Conservation (phyloP, 2,797 vertebrate species). For the Phoxinus dragarum region DNA sequence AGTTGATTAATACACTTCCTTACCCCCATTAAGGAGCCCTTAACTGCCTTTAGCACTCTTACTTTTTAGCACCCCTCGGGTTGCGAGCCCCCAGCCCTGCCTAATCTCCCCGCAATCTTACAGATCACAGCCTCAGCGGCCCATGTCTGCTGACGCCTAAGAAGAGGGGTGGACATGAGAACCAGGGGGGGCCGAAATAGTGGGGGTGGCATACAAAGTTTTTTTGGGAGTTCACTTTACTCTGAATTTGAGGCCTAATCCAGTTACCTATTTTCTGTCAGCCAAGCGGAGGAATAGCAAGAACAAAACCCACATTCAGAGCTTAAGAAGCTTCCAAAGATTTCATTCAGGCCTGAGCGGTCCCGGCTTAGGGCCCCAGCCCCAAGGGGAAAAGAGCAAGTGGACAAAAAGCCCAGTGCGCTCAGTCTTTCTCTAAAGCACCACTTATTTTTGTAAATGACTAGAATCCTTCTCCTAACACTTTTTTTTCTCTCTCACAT, state of each 20-base stretch:
- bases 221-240: slow-evolving; percentile 85
- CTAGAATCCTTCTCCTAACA: slow-evolving; percentile 63
- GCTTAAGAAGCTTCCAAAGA: slow-evolving; percentile 86
- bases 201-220: slow-evolving; percentile 78
- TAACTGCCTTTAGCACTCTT: slow-evolving; percentile 85
- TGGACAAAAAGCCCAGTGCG: slow-evolving; percentile 70
- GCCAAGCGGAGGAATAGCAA: slow-evolving; percentile 86
- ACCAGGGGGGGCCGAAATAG: slow-evolving; percentile 62
- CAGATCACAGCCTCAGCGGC: slow-evolving; percentile 77
- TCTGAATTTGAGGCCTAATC: slow-evolving; percentile 88
- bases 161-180: slow-evolving; percentile 64
- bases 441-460: slow-evolving; percentile 80
- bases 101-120: slow-evolving; percentile 77
- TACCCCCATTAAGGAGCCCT: slow-evolving; percentile 86
- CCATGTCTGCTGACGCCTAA: slow-evolving; percentile 74
- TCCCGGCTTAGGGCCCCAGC: slow-evolving; percentile 81
- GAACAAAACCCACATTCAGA: slow-evolving; percentile 87
- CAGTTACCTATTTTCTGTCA: slow-evolving; percentile 89
- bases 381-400: slow-evolving; percentile 79
- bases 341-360: slow-evolving; percentile 84
- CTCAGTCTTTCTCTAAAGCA: slow-evolving; percentile 72
- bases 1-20: slow-evolving; percentile 86
- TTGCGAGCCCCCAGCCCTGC: slow-evolving; percentile 80
- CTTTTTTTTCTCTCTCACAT: slow-evolving; percentile 62
- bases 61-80: slow-evolving; percentile 78